Base-by-base conservation (phyloP, 2,113 vertebrate genomes). In the Ailurus styani region DNA sequence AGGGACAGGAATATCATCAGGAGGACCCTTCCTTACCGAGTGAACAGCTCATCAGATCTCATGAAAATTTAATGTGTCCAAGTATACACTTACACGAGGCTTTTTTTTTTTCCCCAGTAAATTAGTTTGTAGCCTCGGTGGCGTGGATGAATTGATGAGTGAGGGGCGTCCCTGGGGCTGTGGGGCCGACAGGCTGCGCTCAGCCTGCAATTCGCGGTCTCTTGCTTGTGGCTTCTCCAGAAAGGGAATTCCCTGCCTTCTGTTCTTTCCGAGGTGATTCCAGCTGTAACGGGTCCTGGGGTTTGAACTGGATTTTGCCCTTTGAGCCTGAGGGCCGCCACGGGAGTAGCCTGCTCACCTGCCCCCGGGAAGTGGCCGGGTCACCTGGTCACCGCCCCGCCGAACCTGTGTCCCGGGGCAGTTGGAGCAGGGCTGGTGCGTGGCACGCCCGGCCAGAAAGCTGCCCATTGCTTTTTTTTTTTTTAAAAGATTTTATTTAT, bases 1-100 rank as follows among this genome's bases (percentile, higher is more conserved):
- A 14, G 64, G 21, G n/a, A 42, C 1, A 0, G 50, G 57, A 6
- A 7, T 34, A 40, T 17, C 20, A 31, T 29, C 7, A 0, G 0
- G 1, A 60, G 34, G 75, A 13, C 20, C n/a, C 0, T 60, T 23
- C 42, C 77, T 81, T 27, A 2, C 54, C 60, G 68, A 18, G 42
- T 60, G 27, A 10, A 75, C 29, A 42, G 3, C n/a, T 29, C 7
- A 54, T 34, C 25, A 18, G 54, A 25, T 37, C 75, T 79, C 40
- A 37, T 90, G 89, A 79, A 88, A 88, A 45, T 25, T 47, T 75
- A 88, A 81, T 52, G 77, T 62, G 21, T 9, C 7, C 3, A 64
- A 50, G 45, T 29, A 21, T 50, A 31, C 12, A 7, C 77, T 42
- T 60, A 42, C 31, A 25, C 29, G 95, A 64, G 27, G 37, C 1